Percentiles rank a stretch among this genome's conserved stretches.
phyloP scores from a whole-genome alignment of 2,113 vertebrate genomes.

The Oceanites oceanicus region DNA sequence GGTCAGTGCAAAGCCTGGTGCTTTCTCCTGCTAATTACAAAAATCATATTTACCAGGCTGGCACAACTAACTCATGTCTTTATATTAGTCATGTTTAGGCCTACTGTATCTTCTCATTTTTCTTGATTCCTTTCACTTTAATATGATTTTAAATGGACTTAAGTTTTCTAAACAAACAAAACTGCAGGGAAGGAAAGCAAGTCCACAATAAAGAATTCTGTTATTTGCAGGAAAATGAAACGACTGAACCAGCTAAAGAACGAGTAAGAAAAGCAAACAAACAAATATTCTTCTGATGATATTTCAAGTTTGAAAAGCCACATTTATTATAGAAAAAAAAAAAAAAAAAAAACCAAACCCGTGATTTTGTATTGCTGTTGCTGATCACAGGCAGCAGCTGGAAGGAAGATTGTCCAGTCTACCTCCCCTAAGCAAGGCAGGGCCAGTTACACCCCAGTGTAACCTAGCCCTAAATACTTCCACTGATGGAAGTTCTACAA shows the following conservation, averaged over 20 bases:
- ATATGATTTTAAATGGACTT: neutral
- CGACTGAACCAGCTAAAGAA: neutral
- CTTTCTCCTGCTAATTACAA: neutral
- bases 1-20: neutral
- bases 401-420: neutral
- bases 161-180: neutral
- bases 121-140: neutral
- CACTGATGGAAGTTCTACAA: neutral
- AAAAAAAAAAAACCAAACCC: too few relatives aligned
- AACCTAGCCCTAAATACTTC: neutral
- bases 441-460: accelerated
- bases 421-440: neutral
- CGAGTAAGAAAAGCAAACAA: neutral
- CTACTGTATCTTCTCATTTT: neutral
- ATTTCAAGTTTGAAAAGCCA: neutral
- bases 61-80: neutral
- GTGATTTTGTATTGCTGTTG: neutral
- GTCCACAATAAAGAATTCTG: neutral
- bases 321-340: neutral
- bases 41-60: neutral
- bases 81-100: neutral
- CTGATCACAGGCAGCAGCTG: neutral
- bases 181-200: neutral
- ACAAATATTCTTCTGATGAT: neutral
- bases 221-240: neutral